Evolutionary conservation across 2,113 vertebrate species (phyloP), one percentile per base, ranked within the genome.

Genomic region (Tenrec ecaudatus): DNA sequence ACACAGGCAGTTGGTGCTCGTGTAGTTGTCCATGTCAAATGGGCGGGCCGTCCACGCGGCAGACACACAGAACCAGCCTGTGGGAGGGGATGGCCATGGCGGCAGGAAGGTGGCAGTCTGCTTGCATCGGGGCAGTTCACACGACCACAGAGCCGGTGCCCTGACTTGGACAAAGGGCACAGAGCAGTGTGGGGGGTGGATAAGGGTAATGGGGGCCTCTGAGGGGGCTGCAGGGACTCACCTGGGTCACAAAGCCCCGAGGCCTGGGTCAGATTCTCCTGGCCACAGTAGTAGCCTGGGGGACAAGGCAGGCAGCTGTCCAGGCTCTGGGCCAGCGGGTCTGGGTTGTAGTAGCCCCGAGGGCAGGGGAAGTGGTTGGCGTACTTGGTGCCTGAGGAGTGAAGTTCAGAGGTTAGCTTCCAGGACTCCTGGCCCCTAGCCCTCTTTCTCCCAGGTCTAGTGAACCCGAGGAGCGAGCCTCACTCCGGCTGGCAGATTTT

Each of bases 11-110:
- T 99, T 99, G 76, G 98, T 97, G 11, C 94, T 99, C 95, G 99
- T 99, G 96, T 99, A 99, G 96, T 99, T 99, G 97, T 99, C 99
- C 95, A 99, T 97, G 96, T 99, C 99, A 64, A 99, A 99, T 5
- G 99, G 99, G 73, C 98, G 98, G 0, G 99, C 97, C 6, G 98
- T 99, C 99, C 99, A 99, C 0, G 99, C 99, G 76, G 99, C 99
- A 0, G 98, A 99, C 91, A 99, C 97, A 86, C 99, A 99, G 97
- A 99, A 99, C 99, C 99, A 99, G 69, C 99, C 99, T 99, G 97
- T 53, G 58, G 58, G 43, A 88, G 14, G 43, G 89, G 43, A 62
- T 53, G 20, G 64, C 1, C 31, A 47, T 11, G 14, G 27, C 17
- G 36, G 25, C 8, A 57, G 38, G 15, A 47, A 31, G 22, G 23